Evolutionary conservation across 2,888 invertebrate genomes (phyloP).

Genomic region (Drosophila niveifrons): DNA sequence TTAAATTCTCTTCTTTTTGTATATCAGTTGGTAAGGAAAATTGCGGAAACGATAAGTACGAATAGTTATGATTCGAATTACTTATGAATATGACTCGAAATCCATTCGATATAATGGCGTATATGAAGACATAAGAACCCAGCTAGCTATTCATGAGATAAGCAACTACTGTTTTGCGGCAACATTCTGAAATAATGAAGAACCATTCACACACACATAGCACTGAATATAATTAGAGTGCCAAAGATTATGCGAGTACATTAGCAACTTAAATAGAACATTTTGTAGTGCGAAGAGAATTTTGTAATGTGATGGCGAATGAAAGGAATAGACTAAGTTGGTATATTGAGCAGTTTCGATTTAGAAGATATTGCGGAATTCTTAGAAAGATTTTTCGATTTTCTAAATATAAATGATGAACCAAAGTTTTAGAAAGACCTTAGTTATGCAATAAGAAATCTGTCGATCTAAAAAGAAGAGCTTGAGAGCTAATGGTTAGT

Average conservation of each 20-base stretch:
- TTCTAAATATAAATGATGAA: no score
- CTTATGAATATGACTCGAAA: slow-evolving; percentile 51
- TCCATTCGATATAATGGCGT: slow-evolving; percentile 22
- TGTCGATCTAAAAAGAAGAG: no score
- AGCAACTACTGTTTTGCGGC: slow-evolving; percentile 1
- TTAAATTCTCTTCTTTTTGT: slow-evolving; percentile 24
- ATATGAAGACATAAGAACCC: slow-evolving; percentile 13
- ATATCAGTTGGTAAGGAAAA: slow-evolving; percentile 12
- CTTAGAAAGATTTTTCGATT: no score
- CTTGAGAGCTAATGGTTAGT: no score
- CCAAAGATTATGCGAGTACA: neutral
- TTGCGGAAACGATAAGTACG: slow-evolving; percentile 59
- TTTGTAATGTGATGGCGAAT: neutral
- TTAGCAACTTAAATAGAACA: neutral
- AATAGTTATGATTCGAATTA: slow-evolving; percentile 38
- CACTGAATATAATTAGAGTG: neutral
- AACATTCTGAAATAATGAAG: neutral
- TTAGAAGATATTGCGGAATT: no score
- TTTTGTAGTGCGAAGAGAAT: neutral
- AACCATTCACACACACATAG: neutral
- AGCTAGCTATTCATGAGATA: neutral
- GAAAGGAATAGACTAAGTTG: neutral
- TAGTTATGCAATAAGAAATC: no score
- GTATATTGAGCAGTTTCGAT: no score
- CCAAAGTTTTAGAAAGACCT: no score